Conservation (phyloP, 2,888 invertebrate genomes). For the Amiota communis region DNA sequence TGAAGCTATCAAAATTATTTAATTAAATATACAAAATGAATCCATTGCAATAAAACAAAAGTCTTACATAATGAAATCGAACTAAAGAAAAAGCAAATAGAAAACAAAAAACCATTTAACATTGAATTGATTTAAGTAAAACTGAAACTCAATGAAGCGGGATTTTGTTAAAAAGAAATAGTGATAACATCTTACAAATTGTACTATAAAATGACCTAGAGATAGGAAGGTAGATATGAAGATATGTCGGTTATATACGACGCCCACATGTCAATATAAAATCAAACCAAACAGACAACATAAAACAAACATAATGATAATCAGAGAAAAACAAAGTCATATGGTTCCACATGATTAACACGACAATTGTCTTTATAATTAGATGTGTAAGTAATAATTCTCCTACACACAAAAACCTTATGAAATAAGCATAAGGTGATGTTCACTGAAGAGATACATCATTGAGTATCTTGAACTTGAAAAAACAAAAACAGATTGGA, state of each 20-base stretch:
- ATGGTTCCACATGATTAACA: constrained; percentile 21
- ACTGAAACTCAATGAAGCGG: constrained; percentile 19
- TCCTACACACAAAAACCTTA: too few species aligned
- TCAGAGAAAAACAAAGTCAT: neutral
- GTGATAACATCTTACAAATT: neutral
- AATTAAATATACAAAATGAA: neutral
- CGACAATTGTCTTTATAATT: constrained; percentile 11
- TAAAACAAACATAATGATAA: neutral
- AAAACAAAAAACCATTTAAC: constrained; percentile 4
- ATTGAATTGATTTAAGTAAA: neutral
- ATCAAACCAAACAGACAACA: neutral
- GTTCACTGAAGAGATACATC: too few species aligned
- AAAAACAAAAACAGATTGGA: neutral
- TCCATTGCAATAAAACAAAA: neutral
- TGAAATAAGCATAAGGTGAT: too few species aligned
- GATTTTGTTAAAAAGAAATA: constrained; percentile 3
- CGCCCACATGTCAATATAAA: constrained; percentile 9
- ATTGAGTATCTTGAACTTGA: too few species aligned
- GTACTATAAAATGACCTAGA: neutral
- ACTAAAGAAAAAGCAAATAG: constrained; percentile 6
- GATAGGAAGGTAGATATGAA: neutral
- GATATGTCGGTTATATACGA: too few species aligned
- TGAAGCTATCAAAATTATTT: too few species aligned
- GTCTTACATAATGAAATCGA: neutral
- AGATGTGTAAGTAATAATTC: neutral